Evolutionary conservation across 2,888 invertebrate species (phyloP).

Genomic region (Cheilosia pagana): DNA sequence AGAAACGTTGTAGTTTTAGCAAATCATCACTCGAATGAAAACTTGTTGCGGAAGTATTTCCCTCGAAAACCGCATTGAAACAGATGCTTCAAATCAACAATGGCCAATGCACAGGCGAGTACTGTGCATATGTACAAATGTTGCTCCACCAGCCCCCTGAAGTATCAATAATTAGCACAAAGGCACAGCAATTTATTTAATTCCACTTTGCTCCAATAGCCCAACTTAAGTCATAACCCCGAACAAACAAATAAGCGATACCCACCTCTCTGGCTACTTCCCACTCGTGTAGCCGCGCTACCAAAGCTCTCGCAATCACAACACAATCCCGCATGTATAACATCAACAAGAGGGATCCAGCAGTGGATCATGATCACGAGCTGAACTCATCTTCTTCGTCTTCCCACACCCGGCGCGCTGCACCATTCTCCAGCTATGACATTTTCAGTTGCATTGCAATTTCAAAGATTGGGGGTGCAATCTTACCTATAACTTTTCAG

Average conservation of each 20-base stretch:
- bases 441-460: constrained; percentile 63
- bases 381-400: constrained; percentile 65
- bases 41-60: too few relatives aligned
- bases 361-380: constrained; percentile 42
- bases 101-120: neutral
- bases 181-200: constrained; percentile 7
- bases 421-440: constrained; percentile 48
- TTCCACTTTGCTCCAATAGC: constrained; percentile 9
- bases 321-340: constrained; percentile 70
- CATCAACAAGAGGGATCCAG: constrained; percentile 53
- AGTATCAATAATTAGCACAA: constrained; percentile 19
- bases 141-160: neutral
- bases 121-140: neutral
- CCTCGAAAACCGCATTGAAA: too few relatives aligned
- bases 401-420: constrained; percentile 45
- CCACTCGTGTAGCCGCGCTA: constrained; percentile 59
- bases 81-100: too few relatives aligned
- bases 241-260: constrained; percentile 51
- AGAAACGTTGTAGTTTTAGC: too few relatives aligned
- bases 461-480: constrained; percentile 61
- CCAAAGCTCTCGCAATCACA: constrained; percentile 59
- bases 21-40: too few relatives aligned
- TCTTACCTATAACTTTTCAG: constrained; percentile 63
- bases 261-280: constrained; percentile 43
- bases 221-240: constrained; percentile 47